A percentile compares a stretch with the other conserved stretches of the same genome.
These are phyloP conservation scores for Drosophila insularis DNA, from an alignment of 1,140 invertebrate genomes.

Conservation along the genomic window DNA sequence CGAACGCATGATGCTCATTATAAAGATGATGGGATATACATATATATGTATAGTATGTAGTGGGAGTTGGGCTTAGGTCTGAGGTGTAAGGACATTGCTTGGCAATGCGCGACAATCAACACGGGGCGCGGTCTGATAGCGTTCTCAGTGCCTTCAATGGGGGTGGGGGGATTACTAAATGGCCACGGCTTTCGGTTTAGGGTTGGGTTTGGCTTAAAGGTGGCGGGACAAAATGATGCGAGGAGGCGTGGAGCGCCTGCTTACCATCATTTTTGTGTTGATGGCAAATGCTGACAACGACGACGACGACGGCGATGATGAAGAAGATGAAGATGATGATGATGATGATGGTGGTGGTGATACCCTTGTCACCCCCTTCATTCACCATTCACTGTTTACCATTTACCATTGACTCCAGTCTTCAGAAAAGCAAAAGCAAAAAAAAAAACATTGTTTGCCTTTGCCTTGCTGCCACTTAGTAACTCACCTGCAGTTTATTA, in stretches of 20 bases:
- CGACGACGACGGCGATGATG: constrained; percentile 19
- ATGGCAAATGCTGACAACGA: constrained; percentile 56
- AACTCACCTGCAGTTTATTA: constrained; percentile 82
- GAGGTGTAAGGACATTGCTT: constrained; percentile 48
- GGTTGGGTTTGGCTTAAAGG: constrained; percentile 53
- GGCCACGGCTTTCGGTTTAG: constrained; percentile 33
- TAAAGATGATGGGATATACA: constrained; percentile 13
- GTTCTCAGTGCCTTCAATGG: constrained; percentile 22
- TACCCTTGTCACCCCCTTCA: background rate
- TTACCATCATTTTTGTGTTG: constrained; percentile 59
- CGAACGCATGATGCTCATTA: constrained; percentile 69
- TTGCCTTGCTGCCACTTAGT: constrained; percentile 73
- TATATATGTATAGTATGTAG: constrained; percentile 16
- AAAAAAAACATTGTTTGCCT: constrained; percentile 59
- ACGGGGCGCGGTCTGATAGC: constrained; percentile 65
- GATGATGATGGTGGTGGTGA: background rate
- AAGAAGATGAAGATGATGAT: background rate
- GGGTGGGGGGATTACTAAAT: constrained; percentile 70
- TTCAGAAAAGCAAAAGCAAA: constrained; percentile 10
- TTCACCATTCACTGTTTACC: constrained; percentile 1
- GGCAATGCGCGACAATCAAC: constrained; percentile 76
- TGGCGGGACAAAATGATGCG: constrained; percentile 7
- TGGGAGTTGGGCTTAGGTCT: constrained; percentile 1
- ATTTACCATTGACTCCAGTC: constrained; percentile 1
- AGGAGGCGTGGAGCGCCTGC: constrained; percentile 31